Evolutionary conservation across 2,888 invertebrate species (phyloP).

Genomic region (Hypena proboscidalis): DNA sequence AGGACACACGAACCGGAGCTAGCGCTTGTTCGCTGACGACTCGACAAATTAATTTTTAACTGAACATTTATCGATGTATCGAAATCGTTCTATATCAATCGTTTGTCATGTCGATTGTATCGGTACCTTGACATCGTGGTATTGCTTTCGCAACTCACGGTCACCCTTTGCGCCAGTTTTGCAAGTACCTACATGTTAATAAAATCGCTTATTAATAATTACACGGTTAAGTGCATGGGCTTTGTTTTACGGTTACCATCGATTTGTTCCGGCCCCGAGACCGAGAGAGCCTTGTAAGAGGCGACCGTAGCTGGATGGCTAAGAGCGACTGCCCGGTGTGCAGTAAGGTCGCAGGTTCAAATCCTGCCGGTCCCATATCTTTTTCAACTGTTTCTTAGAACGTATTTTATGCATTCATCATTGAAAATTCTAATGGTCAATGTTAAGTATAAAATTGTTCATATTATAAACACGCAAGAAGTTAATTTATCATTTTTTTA

Average conservation of each 20-base stretch:
- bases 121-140: conserved; percentile 67
- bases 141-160: conserved; percentile 71
- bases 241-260: conserved; percentile 34
- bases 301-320: no score
- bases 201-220: conserved; percentile 41
- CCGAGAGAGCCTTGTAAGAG: conserved; percentile 12
- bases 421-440: no score
- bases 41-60: conserved; percentile 20
- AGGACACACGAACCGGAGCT: conserved; percentile 1
- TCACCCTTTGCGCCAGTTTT: conserved; percentile 56
- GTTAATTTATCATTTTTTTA: neutral
- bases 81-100: conserved; percentile 39
- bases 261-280: conserved; percentile 24
- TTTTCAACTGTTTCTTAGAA: no score
- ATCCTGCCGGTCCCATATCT: no score
- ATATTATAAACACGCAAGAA: neutral
- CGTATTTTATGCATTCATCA: neutral
- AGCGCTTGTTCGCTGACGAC: neutral
- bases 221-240: conserved; percentile 31
- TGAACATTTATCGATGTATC: conserved; percentile 29
- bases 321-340: no score
- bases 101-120: conserved; percentile 46
- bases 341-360: no score
- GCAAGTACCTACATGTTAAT: conserved; percentile 39
- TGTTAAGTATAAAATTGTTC: no score